These are phyloP conservation scores for Eupithecia dodoneata DNA, from an alignment of 2,888 invertebrate species.

Conservation along the genomic window DNA sequence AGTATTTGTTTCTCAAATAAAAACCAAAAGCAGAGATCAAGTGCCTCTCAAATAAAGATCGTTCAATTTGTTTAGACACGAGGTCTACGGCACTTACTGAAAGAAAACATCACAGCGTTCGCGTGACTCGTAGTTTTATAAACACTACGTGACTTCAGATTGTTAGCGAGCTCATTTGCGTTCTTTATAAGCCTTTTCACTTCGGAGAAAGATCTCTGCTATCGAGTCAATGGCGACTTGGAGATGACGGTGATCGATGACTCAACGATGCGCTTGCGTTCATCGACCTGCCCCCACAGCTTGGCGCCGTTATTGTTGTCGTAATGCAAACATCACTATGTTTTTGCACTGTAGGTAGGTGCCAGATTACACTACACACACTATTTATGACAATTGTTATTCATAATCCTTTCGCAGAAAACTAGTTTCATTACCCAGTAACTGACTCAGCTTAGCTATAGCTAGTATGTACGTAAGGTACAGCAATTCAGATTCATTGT, in stretches of 20 bases:
- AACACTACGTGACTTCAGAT: slow-evolving; percentile 54
- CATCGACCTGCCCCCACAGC: slow-evolving; percentile 71
- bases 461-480: not conserved
- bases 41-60: slow-evolving; percentile 1
- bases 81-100: not conserved
- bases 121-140: slow-evolving; percentile 53
- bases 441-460: slow-evolving; percentile 3
- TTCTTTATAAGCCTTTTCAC: slow-evolving; percentile 17
- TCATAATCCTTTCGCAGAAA: slow-evolving; percentile 14
- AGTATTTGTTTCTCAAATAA: not conserved
- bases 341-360: slow-evolving; percentile 29
- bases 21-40: not conserved
- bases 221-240: slow-evolving; percentile 48
- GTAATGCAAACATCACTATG: slow-evolving; percentile 54
- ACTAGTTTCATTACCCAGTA: slow-evolving; percentile 12
- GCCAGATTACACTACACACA: not conserved
- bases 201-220: slow-evolving; percentile 30
- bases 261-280: slow-evolving; percentile 68
- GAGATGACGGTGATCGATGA: slow-evolving; percentile 66
- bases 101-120: slow-evolving; percentile 36
- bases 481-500: slow-evolving; percentile 49
- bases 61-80: not conserved
- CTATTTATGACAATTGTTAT: slow-evolving; percentile 19
- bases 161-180: slow-evolving; percentile 45
- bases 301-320: slow-evolving; percentile 62